phyloP scores from a whole-genome alignment of 1,140 invertebrate species.

The Cydia pomonella region DNA sequence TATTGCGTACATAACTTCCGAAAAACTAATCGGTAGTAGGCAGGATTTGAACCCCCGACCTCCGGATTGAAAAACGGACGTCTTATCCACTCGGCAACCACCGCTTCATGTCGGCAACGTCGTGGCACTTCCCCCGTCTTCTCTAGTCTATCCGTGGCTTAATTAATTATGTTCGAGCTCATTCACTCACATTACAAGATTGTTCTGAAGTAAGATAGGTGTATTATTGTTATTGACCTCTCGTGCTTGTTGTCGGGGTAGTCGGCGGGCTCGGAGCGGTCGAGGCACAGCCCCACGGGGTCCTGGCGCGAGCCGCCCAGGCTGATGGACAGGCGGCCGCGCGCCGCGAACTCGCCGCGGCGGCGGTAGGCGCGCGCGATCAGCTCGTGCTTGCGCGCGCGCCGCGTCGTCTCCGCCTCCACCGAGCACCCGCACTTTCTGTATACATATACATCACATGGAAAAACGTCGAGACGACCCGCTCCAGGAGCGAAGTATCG shows the following conservation, averaged over 20 bases:
- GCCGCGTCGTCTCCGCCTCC: constrained; percentile 82
- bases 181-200: not conserved
- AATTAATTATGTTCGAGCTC: no score
- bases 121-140: no score
- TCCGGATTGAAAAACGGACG: no score
- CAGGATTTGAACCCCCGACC: no score
- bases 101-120: no score
- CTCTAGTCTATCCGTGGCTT: no score
- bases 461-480: no score
- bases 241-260: constrained; percentile 70
- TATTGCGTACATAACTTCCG: no score
- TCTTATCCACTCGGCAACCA: no score
- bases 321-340: constrained; percentile 92
- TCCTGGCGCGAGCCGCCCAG: constrained; percentile 93
- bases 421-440: constrained; percentile 86
- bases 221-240: constrained; percentile 49
- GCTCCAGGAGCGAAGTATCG: no score
- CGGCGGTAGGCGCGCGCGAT: constrained; percentile 95
- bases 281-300: constrained; percentile 93
- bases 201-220: no score
- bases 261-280: constrained; percentile 75
- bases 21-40: no score
- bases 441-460: not conserved
- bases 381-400: constrained; percentile 91
- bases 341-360: constrained; percentile 90